These are phyloP conservation scores for Coluber constrictor DNA, from an alignment of 2,797 vertebrate species.

Conservation along the genomic window DNA sequence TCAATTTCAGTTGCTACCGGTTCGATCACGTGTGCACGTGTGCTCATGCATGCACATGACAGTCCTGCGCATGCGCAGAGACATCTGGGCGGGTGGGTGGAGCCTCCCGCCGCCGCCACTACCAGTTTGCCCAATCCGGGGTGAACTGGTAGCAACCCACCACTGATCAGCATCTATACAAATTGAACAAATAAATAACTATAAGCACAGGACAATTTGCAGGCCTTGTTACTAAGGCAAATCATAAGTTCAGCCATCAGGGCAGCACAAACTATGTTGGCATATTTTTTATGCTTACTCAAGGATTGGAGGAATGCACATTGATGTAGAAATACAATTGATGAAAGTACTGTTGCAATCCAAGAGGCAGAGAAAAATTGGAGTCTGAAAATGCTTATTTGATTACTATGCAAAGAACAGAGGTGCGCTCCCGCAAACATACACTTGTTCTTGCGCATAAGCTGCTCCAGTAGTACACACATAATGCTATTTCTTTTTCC, in stretches of 20 bases:
- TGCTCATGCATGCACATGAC: too few relatives aligned
- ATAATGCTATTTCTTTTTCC: not conserved
- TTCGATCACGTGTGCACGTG: too few relatives aligned
- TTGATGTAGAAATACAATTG: not conserved
- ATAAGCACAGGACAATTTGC: not conserved
- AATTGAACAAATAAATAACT: not conserved
- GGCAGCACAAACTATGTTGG: not conserved
- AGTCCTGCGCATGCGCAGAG: too few relatives aligned
- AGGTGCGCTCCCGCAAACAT: not conserved
- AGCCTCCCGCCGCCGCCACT: too few relatives aligned
- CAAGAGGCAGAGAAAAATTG: not conserved
- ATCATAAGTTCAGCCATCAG: not conserved
- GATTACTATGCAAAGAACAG: not conserved
- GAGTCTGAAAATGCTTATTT: not conserved
- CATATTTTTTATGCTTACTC: not conserved
- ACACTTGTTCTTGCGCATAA: not conserved
- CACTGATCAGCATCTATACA: not conserved
- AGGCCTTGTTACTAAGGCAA: not conserved
- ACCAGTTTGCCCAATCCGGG: too few relatives aligned
- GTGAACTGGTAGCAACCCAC: too few relatives aligned
- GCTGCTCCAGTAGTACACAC: not conserved
- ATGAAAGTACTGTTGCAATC: not conserved
- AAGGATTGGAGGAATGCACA: not conserved
- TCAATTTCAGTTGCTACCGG: too few relatives aligned
- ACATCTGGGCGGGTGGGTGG: too few relatives aligned